Evolutionary conservation across 2,113 vertebrate genomes (phyloP).

Genomic region (Erinaceus europaeus): DNA sequence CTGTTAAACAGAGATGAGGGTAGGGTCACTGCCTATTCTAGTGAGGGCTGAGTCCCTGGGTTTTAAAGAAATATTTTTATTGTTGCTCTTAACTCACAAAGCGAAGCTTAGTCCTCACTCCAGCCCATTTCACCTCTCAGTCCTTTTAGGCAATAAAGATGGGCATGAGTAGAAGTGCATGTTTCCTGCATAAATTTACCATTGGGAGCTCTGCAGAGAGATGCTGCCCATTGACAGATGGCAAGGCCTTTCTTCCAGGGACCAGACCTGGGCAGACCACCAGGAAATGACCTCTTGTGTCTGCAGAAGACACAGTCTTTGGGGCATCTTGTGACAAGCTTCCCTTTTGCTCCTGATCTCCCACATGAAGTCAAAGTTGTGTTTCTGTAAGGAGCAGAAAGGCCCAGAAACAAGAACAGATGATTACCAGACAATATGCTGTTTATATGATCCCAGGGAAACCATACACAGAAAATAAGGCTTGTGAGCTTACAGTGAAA

Average conservation of each 20-base stretch:
- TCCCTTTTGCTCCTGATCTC: too few relatives aligned
- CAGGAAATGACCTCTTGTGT: too few relatives aligned
- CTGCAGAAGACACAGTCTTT: too few relatives aligned
- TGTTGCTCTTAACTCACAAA: background rate
- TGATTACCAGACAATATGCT: background rate
- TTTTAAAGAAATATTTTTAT: background rate
- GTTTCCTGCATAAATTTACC: background rate
- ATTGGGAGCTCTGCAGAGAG: background rate
- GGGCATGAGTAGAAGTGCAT: background rate
- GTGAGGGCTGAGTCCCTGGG: background rate
- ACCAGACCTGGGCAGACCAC: too few relatives aligned
- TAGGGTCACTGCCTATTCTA: background rate
- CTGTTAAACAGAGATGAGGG: background rate
- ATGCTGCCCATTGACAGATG: background rate
- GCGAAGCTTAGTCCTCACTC: background rate
- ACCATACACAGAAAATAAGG: background rate
- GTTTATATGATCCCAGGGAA: background rate
- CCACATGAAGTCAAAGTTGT: conserved; percentile 22
- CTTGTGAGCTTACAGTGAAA: background rate
- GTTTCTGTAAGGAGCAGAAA: conserved; percentile 29
- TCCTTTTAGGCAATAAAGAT: background rate
- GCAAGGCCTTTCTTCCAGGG: background rate
- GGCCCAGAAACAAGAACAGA: background rate
- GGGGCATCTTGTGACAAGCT: too few relatives aligned
- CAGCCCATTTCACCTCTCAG: background rate